phyloP scores from a whole-genome alignment of 2,888 invertebrate genomes.

The Chirona hameri region DNA sequence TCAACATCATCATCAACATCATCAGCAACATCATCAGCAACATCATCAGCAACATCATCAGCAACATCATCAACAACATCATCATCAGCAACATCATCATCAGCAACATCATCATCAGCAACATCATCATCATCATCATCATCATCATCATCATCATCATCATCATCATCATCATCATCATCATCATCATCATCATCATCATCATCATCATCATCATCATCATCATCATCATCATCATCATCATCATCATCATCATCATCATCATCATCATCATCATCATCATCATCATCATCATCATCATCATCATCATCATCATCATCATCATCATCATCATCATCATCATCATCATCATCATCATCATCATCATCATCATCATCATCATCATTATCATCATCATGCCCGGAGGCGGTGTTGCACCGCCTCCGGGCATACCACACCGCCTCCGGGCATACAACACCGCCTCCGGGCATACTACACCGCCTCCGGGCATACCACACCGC shows the following conservation, averaged over 20 bases:
- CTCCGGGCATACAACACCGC: too few species aligned
- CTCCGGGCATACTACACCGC: too few species aligned
- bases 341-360: neutral
- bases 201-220: conserved; percentile 22
- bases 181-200: conserved; percentile 22
- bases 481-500: too few species aligned
- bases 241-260: conserved; percentile 22
- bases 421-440: too few species aligned
- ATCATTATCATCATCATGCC: neutral
- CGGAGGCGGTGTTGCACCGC: too few species aligned
- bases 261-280: conserved; percentile 22
- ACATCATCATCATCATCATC: too few species aligned
- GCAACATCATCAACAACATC: too few species aligned
- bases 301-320: conserved; percentile 22
- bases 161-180: conserved; percentile 22
- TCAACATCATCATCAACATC: too few species aligned
- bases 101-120: too few species aligned
- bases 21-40: too few species aligned
- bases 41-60: too few species aligned
- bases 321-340: conserved; percentile 22
- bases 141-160: neutral
- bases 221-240: conserved; percentile 22
- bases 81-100: too few species aligned
- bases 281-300: conserved; percentile 22
- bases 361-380: neutral